phyloP scores from a whole-genome alignment of 2,797 vertebrate species.

The Acipenser transmontanus region DNA sequence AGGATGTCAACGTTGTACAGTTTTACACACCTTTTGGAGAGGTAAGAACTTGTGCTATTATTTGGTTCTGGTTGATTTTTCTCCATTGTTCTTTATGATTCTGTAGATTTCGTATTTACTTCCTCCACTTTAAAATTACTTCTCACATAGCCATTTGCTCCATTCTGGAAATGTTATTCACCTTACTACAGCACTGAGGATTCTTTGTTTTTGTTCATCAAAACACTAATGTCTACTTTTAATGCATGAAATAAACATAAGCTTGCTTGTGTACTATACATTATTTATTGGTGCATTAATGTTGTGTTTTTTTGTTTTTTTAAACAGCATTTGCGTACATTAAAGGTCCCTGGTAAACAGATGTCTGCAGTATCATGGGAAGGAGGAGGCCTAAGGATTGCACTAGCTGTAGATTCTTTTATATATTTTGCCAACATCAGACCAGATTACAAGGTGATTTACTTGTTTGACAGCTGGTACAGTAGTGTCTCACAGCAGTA shows the following conservation, averaged over 20 bases:
- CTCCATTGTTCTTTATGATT: neutral
- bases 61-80: neutral
- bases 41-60: conserved; percentile 50
- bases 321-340: conserved; percentile 79
- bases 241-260: too few relatives aligned
- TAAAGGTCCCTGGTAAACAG: conserved; percentile 90
- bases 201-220: too few relatives aligned
- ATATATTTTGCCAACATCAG: conserved; percentile 98
- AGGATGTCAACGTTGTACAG: conserved; percentile 81
- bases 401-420: conserved; percentile 85
- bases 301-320: conserved; percentile 12
- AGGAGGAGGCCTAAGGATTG: conserved; percentile 85
- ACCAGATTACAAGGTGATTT: conserved; percentile 88
- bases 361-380: conserved; percentile 88
- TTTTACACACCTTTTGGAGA: conserved; percentile 96
- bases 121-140: neutral
- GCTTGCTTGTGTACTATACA: neutral
- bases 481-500: too few relatives aligned
- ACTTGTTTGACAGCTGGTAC: too few relatives aligned
- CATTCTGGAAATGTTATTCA: too few relatives aligned
- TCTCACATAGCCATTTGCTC: neutral
- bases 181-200: too few relatives aligned
- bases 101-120: neutral
- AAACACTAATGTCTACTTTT: too few relatives aligned
- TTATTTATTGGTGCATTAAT: neutral